Base-by-base conservation (phyloP, 1,140 invertebrate species). In the Muscidifurax raptorellus region DNA sequence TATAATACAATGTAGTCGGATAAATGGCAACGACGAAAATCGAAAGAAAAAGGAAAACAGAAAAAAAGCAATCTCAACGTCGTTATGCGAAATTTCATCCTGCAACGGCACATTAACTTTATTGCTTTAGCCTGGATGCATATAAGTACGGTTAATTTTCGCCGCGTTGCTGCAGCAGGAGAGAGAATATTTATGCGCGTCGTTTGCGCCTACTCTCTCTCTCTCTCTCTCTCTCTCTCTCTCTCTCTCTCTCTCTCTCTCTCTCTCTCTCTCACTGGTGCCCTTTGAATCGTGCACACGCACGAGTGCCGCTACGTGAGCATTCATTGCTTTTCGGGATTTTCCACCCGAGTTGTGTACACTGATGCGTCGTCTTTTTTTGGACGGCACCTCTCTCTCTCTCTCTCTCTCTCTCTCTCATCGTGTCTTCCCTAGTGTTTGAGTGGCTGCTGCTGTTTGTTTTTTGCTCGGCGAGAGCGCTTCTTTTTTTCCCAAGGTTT, bases 91-190 rank as follows among this genome's bases (percentile, higher is more conserved):
- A 83, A 76, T 83, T 69, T 18, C 28, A 80, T 36, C 36, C 44
- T 28, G 6, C n/a, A 36, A 64, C 83, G 85, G 82, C 67, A 82
- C 86, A 86, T 87, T 83, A 88, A 86, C 82, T 89, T 90, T 90
- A 90, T 90, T 88, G 88, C 86, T 86, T 76, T 86, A 88, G 86
- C 89, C 88, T 90, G 87, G 85, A 89, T 90, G 84, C 88, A 89
- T 28, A 47, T 88, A 89, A 90, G 86, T 89, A 86, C 86, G 87
- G 85, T 89, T 88, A 89, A 89, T 89, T 88, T 88, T 87, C 84
- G 78, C 86, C 9, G 12, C 22, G 6, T 4, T n/a, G 52, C 52
- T 40, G 36, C 9, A 40, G 32, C 32, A 32, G 36, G 22, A 59
- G 85, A 86, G 27, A 83, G 85, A 64, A 86, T 87, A 90, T 90